phyloP scores from a whole-genome alignment of 2,888 invertebrate species.

The Tetheella fluctuosa region DNA sequence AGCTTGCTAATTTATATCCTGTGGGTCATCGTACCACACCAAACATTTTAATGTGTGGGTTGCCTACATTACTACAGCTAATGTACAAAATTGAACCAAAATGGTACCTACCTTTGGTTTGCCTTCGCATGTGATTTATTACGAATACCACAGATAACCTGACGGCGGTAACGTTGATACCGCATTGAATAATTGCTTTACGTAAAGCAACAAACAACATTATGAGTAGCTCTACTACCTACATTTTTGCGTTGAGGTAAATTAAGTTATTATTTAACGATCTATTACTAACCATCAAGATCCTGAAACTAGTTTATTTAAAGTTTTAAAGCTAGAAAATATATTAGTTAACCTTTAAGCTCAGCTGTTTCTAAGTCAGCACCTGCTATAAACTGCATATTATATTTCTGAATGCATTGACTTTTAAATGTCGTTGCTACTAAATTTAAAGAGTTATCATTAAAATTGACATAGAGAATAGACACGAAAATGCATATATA shows the following conservation, averaged over 20 bases:
- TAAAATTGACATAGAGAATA: background rate
- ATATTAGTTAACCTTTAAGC: background rate
- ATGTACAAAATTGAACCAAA: slow-evolving; percentile 13
- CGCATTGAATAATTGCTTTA: background rate
- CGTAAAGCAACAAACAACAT: background rate
- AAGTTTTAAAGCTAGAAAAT: background rate
- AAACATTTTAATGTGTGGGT: slow-evolving; percentile 6
- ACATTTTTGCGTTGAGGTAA: background rate
- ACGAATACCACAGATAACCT: background rate
- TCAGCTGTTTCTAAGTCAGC: background rate
- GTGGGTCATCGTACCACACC: slow-evolving; percentile 10
- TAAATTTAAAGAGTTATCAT: background rate
- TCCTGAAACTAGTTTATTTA: background rate
- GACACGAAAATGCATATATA: background rate
- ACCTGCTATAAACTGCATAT: background rate
- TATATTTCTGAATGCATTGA: background rate
- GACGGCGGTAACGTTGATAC: background rate
- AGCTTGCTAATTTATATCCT: background rate
- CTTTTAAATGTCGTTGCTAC: slow-evolving; percentile 1
- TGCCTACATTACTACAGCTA: slow-evolving; percentile 10
- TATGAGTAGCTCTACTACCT: background rate
- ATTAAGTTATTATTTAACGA: background rate
- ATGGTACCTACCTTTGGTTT: background rate
- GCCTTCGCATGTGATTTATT: background rate
- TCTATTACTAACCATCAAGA: background rate